Evolutionary conservation across 2,113 vertebrate genomes (phyloP), one percentile per base, ranked within the genome.

Genomic region (Callocephalon fimbriatum): DNA sequence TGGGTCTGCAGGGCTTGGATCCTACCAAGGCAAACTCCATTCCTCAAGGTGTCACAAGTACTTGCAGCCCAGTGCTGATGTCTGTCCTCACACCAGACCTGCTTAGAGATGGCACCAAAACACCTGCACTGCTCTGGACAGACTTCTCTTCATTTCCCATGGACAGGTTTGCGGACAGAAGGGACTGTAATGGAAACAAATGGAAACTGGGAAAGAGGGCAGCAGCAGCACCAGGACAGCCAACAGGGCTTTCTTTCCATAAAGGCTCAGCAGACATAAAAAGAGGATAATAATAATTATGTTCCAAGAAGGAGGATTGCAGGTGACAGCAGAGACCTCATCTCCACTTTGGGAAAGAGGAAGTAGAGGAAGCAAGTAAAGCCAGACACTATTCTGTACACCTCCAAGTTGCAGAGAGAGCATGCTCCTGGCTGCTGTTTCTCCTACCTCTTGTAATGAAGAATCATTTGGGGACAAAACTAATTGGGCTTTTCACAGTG

Each of bases 291-390:
- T 5, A 32, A 56, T 19, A 1, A 3, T 37, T 59, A 5, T 15
- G 59, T 53, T 31, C 37, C 8, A 2, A 53, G 32, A 8, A 25
- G 7, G 16, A 6, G 22, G 56, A 35, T 3, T 70, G 48, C 9
- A 73, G 29, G 12, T 0, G 2, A 31, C 18, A 45, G 6, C 38
- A 76, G 45, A 65, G 61, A n/a, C 21, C 35, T 16, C 0, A 0
- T 3, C 40, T 74, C 35, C 14, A 11, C 1, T 7, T 35, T 35
- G 12, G 27, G 11, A 85, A 14, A 58, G 25, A n/a, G 37, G 14
- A 63, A 12, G 16, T 18, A 26, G 22, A 75, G 35, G 23, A 31
- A 25, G 8, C 20, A 23, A n/a, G 12, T 1, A 50, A 75, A 68
- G 13, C 13, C 42, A 9, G 40, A 15, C 35, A 7, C 20, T 27